Base-by-base conservation (phyloP, 2,888 invertebrate genomes). In the Scaptomyza tumidula region DNA sequence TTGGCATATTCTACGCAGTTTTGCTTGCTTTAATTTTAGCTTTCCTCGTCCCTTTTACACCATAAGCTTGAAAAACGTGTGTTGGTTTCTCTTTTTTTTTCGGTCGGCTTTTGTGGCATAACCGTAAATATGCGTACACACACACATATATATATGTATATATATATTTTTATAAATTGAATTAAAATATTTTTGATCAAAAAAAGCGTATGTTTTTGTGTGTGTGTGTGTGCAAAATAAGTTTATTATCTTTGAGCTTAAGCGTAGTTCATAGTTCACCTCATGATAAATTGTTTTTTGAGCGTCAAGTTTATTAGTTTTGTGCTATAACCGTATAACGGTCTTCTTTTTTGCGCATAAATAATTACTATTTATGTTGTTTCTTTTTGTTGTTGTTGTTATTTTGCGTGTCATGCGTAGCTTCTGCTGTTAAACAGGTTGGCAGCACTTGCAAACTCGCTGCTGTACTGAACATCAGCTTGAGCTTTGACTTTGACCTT, bases 21-120 rank as follows among this genome's bases (percentile, higher is more conserved):
- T 84, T 85, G 75, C 75, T 77, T 84, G 86, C 75, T 85, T 85
- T 85, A 85, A 86, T 84, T 83, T 84, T 61, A 67, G 65, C 77
- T 69, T 65, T 75, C 44, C 62, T 58, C 16, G 49, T n/a, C 19
- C 35, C 37, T 31, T 13, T 50, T 53, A 13, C 44, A 37, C 64
- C 60, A 55, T 68, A 60, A 70, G 70, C 80, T 68, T 75, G 75
- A 70, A 68, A 72, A 65, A 11, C 35, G 49, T 65, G 49, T 13
- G 48, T 49, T n/a, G n/a, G 46, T 53, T 56, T 24, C 24, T 24
- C 3, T 0, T 24, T 24, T 24, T 24, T 24, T 24, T 24, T 24
- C 24, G 24, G 24, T 24, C 3, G 3, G 24, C 24, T 44, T 69
- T 71, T 52, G 60, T 54, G 55, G 53, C 41, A 58, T 56, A 59